A percentile compares a stretch with the other conserved stretches of the same genome.
These are phyloP conservation scores for Dermochelys coriacea DNA, from an alignment of 2,797 vertebrate genomes.

Conservation along the genomic window DNA sequence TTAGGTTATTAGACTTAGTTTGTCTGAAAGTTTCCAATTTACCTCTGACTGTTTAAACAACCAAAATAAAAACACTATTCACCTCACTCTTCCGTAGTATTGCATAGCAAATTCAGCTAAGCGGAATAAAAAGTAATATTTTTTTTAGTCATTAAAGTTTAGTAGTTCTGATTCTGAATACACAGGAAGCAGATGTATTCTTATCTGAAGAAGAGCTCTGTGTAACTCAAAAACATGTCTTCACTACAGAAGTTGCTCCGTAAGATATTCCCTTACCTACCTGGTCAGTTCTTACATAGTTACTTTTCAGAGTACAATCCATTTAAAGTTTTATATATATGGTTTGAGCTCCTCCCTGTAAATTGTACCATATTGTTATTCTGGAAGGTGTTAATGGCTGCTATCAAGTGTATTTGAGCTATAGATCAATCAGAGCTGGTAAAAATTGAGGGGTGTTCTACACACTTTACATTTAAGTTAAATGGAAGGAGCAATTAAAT, in stretches of 20 bases:
- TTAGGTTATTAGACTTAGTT: accelerated
- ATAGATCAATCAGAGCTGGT: too few species aligned
- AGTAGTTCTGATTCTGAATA: background rate
- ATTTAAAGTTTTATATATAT: background rate
- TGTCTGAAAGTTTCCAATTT: background rate
- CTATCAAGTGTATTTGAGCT: accelerated
- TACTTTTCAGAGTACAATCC: background rate
- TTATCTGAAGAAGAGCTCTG: background rate
- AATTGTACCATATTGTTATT: background rate
- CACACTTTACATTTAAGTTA: too few species aligned
- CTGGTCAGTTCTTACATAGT: accelerated
- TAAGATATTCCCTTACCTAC: background rate
- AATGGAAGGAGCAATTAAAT: too few species aligned
- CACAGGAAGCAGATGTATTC: background rate
- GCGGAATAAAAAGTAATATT: background rate
- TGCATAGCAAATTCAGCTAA: background rate
- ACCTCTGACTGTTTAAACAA: background rate
- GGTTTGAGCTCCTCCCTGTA: background rate
- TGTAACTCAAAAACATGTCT: too few species aligned
- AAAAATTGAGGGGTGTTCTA: too few species aligned
- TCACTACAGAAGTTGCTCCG: too few species aligned
- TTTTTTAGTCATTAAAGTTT: background rate
- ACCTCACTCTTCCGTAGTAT: accelerated
- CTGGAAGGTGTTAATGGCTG: accelerated
- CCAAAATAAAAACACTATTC: background rate